Conservation (phyloP, 2,113 vertebrate genomes). For the Zootoca vivipara region DNA sequence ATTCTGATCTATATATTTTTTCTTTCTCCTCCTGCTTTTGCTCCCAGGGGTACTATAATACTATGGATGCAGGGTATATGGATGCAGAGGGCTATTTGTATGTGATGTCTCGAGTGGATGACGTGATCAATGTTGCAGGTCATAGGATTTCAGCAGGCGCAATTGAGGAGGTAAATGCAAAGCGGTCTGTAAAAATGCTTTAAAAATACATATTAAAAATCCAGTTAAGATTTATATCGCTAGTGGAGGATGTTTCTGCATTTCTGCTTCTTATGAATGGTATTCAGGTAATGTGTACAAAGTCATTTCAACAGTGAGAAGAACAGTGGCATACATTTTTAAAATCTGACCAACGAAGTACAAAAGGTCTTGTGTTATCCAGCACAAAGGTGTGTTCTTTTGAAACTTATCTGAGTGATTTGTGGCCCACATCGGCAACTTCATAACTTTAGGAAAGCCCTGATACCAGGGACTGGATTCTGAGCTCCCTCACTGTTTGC, state of each 20-base stretch:
- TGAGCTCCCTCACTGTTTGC: too few species aligned
- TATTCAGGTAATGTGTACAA: not conserved
- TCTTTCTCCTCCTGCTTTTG: slow-evolving; percentile 12
- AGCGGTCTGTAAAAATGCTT: not conserved
- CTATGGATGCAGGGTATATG: slow-evolving; percentile 94
- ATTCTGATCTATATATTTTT: not conserved
- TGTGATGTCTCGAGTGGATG: slow-evolving; percentile 94
- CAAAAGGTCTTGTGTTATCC: not conserved
- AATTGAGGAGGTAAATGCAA: slow-evolving; percentile 88
- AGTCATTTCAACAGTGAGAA: not conserved
- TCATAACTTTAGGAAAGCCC: not conserved
- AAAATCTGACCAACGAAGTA: not conserved
- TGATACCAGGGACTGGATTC: not conserved
- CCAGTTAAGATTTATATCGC: not conserved
- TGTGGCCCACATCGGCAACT: not conserved
- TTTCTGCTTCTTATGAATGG: not conserved
- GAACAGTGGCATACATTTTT: not conserved
- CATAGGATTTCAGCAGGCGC: slow-evolving; percentile 95
- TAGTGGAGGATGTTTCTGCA: not conserved
- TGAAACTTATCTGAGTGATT: not conserved
- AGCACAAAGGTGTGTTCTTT: not conserved
- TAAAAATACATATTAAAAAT: not conserved
- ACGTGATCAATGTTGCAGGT: slow-evolving; percentile 96
- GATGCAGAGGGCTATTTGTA: slow-evolving; percentile 92
- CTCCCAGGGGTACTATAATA: slow-evolving; percentile 93